Conservation (phyloP, 2,888 invertebrate species). For the Xylocampa areola region DNA sequence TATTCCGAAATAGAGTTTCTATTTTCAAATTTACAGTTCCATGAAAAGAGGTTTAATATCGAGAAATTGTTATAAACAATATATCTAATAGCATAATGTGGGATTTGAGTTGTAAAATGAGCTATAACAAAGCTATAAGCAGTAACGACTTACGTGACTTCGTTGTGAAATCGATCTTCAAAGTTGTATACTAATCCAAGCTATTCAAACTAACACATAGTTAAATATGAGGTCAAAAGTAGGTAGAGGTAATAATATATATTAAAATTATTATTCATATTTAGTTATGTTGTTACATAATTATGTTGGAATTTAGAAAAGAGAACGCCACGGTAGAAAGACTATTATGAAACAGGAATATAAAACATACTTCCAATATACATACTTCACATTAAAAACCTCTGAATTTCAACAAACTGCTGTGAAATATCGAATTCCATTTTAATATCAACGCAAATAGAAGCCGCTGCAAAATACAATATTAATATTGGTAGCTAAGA, state of each 20-base stretch:
- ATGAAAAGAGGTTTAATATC: slow-evolving; percentile 47
- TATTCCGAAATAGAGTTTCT: slow-evolving; percentile 39
- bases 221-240: neutral
- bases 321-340: too few relatives aligned
- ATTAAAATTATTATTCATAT: too few relatives aligned
- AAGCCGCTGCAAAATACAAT: slow-evolving; percentile 15
- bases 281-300: too few relatives aligned
- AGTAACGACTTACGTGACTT: slow-evolving; percentile 33
- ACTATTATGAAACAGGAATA: too few relatives aligned
- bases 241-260: too few relatives aligned
- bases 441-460: slow-evolving; percentile 29
- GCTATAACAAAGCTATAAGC: slow-evolving; percentile 31
- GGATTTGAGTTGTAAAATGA: slow-evolving; percentile 40
- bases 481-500: slow-evolving; percentile 21
- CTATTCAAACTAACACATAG: slow-evolving; percentile 7
- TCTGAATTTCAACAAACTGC: slow-evolving; percentile 6
- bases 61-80: slow-evolving; percentile 39
- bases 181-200: slow-evolving; percentile 6
- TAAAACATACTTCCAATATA: too few relatives aligned
- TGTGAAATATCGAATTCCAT: slow-evolving; percentile 23
- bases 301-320: too few relatives aligned
- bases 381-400: too few relatives aligned
- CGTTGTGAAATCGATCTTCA: slow-evolving; percentile 23
- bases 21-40: slow-evolving; percentile 37
- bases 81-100: slow-evolving; percentile 25